Conservation (phyloP, 2,888 invertebrate species). For the Nesidiocoris tenuis region DNA sequence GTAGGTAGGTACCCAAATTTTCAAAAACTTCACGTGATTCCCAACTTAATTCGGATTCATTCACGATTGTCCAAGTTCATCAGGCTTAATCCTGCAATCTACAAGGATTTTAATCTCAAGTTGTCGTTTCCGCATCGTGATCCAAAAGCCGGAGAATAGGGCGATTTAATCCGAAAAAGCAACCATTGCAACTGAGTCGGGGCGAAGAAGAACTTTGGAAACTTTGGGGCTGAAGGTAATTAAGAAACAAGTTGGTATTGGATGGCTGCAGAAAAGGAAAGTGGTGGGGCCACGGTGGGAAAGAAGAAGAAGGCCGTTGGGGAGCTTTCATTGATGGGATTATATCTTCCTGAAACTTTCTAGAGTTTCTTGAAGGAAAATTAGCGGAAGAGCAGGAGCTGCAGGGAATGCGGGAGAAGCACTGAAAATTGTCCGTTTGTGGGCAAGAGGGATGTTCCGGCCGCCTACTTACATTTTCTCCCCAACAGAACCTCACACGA, state of each 20-base stretch:
- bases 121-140: neutral
- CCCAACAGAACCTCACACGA: neutral
- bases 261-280: neutral
- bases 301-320: neutral
- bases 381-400: neutral
- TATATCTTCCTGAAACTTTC: slow-evolving; percentile 37
- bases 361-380: slow-evolving; percentile 8
- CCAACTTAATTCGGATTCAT: too few species aligned
- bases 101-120: neutral
- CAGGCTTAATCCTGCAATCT: too few species aligned
- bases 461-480: neutral
- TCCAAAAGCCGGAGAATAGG: neutral
- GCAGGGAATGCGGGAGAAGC: neutral
- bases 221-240: slow-evolving; percentile 16
- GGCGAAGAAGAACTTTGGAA: slow-evolving; percentile 12
- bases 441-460: neutral
- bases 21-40: too few species aligned
- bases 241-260: slow-evolving; percentile 31
- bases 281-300: neutral
- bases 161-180: neutral
- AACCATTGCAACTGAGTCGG: neutral
- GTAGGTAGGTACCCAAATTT: too few species aligned
- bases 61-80: too few species aligned
- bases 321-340: slow-evolving; percentile 28
- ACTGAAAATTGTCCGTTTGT: neutral